Evolutionary conservation across 2,888 invertebrate species (phyloP).

Genomic region (Ceriagrion tenellum): DNA sequence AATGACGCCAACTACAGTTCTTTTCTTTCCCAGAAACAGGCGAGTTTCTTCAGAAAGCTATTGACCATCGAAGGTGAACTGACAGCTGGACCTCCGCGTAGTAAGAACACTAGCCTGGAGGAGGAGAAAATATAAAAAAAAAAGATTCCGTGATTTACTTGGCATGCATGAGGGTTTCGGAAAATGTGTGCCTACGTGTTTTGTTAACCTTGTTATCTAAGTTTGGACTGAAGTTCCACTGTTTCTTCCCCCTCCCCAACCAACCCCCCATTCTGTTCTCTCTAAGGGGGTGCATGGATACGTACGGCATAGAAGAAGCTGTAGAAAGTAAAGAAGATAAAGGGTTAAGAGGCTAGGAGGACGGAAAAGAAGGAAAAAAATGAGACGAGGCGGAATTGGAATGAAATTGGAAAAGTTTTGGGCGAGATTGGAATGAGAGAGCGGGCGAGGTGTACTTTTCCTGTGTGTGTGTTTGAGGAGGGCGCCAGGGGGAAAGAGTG

Average conservation of each 20-base stretch:
- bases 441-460: neutral
- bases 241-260: neutral
- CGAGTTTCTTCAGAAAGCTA: no score
- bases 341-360: conserved; percentile 20
- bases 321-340: conserved; percentile 35
- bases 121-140: neutral
- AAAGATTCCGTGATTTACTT: neutral
- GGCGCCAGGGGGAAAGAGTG: neutral
- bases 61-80: no score
- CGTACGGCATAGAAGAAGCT: neutral
- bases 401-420: conserved; percentile 62
- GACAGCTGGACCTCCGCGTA: no score
- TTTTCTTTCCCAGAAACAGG: no score
- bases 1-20: no score
- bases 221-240: neutral
- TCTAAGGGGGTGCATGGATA: neutral
- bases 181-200: neutral
- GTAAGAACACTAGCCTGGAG: neutral
- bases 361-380: neutral
- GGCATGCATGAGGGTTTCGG: neutral
- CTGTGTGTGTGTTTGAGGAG: neutral
- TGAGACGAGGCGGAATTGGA: conserved; percentile 41
- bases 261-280: neutral
- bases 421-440: conserved; percentile 50
- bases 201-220: conserved; percentile 31